A percentile compares a stretch with the other conserved stretches of the same genome.
Conservation (phyloP, 2,113 vertebrate species). For the Pelecanus crispus region DNA sequence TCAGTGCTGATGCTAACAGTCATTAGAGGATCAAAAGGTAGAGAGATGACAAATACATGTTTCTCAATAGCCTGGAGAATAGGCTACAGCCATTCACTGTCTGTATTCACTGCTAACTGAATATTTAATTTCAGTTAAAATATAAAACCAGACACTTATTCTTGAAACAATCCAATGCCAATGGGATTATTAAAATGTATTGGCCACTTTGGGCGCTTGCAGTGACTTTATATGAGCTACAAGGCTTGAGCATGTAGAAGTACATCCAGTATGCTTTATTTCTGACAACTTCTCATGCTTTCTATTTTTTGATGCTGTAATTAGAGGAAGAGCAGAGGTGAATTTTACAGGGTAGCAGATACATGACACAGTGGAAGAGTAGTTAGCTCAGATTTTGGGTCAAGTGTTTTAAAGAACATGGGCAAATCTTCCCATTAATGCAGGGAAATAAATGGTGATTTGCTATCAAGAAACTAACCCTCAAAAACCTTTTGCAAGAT, state of each 20-base stretch:
- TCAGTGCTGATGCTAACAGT: not conserved
- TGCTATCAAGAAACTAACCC: not conserved
- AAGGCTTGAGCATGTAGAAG: not conserved
- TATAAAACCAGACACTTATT: not conserved
- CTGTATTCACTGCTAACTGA: not conserved
- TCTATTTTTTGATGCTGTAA: not conserved
- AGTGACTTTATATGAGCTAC: not conserved
- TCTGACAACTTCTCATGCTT: fast-evolving
- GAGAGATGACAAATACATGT: not conserved
- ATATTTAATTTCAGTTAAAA: not conserved
- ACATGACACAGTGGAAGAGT: not conserved
- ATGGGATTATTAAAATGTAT: not conserved
- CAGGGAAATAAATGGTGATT: not conserved
- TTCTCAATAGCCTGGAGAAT: not conserved
- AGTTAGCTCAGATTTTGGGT: not conserved
- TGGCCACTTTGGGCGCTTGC: not conserved
- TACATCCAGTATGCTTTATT: not conserved
- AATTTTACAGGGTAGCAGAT: not conserved
- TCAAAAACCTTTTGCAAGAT: not conserved
- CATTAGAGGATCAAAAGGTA: not conserved
- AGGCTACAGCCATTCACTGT: not conserved
- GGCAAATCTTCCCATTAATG: not conserved
- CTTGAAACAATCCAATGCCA: not conserved
- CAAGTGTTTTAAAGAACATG: not conserved
- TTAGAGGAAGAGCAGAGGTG: not conserved